Base-by-base conservation (phyloP, 2,113 vertebrate genomes). In the Halcyon malimbica region DNA sequence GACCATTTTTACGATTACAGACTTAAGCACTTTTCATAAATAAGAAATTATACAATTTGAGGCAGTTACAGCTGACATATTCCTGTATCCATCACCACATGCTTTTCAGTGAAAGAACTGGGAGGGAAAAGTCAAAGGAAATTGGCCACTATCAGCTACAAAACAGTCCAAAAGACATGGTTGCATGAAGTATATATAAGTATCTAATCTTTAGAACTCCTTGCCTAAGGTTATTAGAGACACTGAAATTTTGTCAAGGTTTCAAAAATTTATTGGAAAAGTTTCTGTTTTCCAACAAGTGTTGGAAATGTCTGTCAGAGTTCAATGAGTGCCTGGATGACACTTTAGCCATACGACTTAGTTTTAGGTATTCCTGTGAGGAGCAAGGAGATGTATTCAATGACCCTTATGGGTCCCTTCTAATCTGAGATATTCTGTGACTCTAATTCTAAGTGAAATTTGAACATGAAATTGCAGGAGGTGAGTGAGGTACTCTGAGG, bases 41-140 rank as follows among this genome's bases (percentile, higher is more conserved):
- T 75, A 89, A 71, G 31, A 51, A 84, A 81, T 78, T 0, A 41
- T 31, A 3, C 7, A 48, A 70, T 59, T 33, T 94, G 37, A 87
- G 12, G 25, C 26, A 31, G 11, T 70, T 67, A 50, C 6, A 28
- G 19, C 16, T 65, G 74, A 87, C 24, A 13, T 59, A 35, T 2
- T 65, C 11, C 15, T 68, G 8, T 39, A 81, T 59, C 29, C 5
- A 9, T 79, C n/a, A 51, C 20, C 14, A n/a, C 4, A 7, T 17
- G 12, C 12, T 85, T 75, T 64, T 14, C 18, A 0, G 1, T 24
- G 20, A 4, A 85, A 76, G 46, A 54, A 10, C 0, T 6, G 6
- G 9, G 28, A 56, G 26, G 29, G 56, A 89, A 56, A 10, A 68
- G 39, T 84, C 33, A 46, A 63, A 67, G 4, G 0, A 74, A 74